Conservation (phyloP, 2,797 vertebrate genomes). For the Amphiprion clarkii region DNA sequence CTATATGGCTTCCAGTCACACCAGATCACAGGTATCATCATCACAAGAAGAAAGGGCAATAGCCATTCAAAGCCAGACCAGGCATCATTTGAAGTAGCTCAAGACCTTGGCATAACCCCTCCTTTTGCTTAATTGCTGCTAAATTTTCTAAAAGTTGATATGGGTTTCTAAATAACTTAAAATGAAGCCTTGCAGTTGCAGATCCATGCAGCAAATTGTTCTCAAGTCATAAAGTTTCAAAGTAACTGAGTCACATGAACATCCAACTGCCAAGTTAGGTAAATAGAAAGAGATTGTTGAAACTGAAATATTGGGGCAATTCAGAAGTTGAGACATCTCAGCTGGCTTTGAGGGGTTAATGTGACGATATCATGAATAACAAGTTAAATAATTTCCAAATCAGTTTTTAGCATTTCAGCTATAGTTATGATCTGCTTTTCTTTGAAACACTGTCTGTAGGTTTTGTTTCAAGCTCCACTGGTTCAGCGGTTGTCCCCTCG, state of each 20-base stretch:
- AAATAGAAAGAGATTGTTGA: neutral
- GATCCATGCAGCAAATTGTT: neutral
- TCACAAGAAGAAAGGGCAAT: neutral
- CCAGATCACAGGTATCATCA: constrained; percentile 72
- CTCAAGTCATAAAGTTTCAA: too few relatives aligned
- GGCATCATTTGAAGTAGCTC: neutral
- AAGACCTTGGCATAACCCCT: neutral
- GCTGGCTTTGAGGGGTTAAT: neutral
- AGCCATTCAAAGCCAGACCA: neutral
- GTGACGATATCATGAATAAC: neutral
- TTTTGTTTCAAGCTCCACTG: constrained; percentile 75
- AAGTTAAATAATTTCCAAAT: neutral
- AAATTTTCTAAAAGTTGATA: neutral
- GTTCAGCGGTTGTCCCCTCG: constrained; percentile 72
- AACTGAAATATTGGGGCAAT: neutral
- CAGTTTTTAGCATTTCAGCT: neutral
- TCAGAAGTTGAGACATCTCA: neutral
- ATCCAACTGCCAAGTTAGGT: neutral
- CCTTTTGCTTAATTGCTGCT: neutral
- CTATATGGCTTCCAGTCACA: constrained; percentile 67
- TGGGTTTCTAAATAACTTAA: neutral
- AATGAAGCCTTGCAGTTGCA: too few relatives aligned
- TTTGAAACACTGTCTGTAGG: constrained; percentile 35
- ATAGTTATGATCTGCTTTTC: constrained; percentile 18
- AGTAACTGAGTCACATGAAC: too few relatives aligned